These are phyloP conservation scores for Mythimna lalbum DNA, from an alignment of 2,888 invertebrate genomes.

Conservation along the genomic window DNA sequence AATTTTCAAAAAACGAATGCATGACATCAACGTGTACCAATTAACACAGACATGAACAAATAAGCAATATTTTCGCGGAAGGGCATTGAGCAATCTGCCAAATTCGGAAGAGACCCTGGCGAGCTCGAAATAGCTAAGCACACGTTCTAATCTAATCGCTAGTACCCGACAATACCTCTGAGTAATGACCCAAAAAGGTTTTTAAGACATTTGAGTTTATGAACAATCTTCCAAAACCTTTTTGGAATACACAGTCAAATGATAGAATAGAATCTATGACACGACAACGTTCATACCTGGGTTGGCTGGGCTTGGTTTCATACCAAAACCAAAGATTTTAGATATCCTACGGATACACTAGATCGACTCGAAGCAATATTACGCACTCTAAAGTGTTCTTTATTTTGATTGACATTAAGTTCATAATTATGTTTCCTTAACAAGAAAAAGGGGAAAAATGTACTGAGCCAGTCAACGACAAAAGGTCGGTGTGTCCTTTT, in stretches of 20 bases:
- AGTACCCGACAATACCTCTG: constrained; percentile 41
- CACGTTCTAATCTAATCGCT: constrained; percentile 62
- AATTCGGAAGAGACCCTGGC: constrained; percentile 75
- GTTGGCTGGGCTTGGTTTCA: too few relatives aligned
- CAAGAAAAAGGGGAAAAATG: too few relatives aligned
- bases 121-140: constrained; percentile 66
- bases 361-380: too few relatives aligned
- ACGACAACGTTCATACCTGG: background rate
- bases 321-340: too few relatives aligned
- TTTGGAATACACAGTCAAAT: background rate
- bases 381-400: too few relatives aligned
- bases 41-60: constrained; percentile 56
- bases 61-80: constrained; percentile 60
- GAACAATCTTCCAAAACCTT: constrained; percentile 4
- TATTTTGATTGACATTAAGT: too few relatives aligned
- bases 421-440: too few relatives aligned
- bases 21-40: constrained; percentile 62
- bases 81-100: constrained; percentile 55
- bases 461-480: too few relatives aligned
- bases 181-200: constrained; percentile 30
- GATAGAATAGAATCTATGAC: background rate
- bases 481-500: too few relatives aligned
- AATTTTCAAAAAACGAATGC: constrained; percentile 14
- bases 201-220: constrained; percentile 6
- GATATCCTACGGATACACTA: too few relatives aligned